Percentiles rank a stretch among this genome's conserved stretches.
Conservation (phyloP, 1,140 invertebrate genomes). For the Spodoptera frugiperda region DNA sequence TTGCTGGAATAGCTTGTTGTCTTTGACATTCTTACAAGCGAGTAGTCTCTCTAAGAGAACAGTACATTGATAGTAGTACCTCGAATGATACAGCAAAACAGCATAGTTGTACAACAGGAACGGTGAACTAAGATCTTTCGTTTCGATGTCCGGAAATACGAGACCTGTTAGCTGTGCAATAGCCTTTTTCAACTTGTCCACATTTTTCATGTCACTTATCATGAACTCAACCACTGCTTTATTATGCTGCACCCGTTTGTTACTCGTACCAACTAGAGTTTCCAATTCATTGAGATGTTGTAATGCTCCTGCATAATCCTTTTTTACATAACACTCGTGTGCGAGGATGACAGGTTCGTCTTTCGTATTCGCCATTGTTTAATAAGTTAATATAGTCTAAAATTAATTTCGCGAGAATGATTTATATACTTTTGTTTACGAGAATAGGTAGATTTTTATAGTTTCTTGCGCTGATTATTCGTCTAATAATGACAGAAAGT, state of each 20-base stretch:
- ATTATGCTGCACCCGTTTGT: constrained; percentile 77
- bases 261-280: constrained; percentile 64
- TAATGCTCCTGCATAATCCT: constrained; percentile 70
- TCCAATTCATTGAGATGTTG: constrained; percentile 78
- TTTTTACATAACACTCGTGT: constrained; percentile 72
- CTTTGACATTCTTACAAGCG: constrained; percentile 74
- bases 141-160: constrained; percentile 81
- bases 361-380: constrained; percentile 64
- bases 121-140: constrained; percentile 80
- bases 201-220: constrained; percentile 88
- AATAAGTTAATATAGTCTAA: constrained; percentile 6
- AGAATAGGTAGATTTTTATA: constrained; percentile 26
- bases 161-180: constrained; percentile 88
- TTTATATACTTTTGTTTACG: constrained; percentile 40
- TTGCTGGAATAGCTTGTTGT: constrained; percentile 75
- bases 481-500: background rate
- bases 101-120: constrained; percentile 93
- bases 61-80: constrained; percentile 91
- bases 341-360: constrained; percentile 74
- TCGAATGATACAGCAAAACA: constrained; percentile 92
- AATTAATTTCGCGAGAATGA: background rate
- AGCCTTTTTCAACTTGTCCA: constrained; percentile 90
- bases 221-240: constrained; percentile 79
- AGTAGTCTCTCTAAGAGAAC: constrained; percentile 89
- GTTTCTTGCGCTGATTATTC: constrained; percentile 9